phyloP scores from a whole-genome alignment of 2,888 invertebrate species.

The Rhagonycha lutea region DNA sequence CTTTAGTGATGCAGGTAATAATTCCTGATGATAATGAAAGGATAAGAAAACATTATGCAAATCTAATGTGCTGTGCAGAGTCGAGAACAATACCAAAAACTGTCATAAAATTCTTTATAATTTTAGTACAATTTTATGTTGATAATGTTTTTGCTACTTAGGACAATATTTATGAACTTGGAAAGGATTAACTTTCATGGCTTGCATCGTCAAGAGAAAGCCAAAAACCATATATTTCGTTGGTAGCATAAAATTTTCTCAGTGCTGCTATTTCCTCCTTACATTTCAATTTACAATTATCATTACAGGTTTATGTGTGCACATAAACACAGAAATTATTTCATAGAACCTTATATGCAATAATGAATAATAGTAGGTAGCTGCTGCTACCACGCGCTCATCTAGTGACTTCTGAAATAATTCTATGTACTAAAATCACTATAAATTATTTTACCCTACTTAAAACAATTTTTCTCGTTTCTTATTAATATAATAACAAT shows the following conservation, averaged over 20 bases:
- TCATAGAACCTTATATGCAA: not conserved
- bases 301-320: not conserved
- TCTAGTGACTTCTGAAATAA: not conserved
- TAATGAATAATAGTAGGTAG: slow-evolving; percentile 19
- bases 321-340: slow-evolving; percentile 1
- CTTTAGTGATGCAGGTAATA: slow-evolving; percentile 19
- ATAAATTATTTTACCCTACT: not conserved
- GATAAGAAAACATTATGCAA: slow-evolving; percentile 28
- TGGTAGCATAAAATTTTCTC: too few species aligned
- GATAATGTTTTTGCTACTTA: not conserved
- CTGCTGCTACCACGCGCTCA: slow-evolving; percentile 16
- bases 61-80: slow-evolving; percentile 13
- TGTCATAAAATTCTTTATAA: slow-evolving; percentile 22
- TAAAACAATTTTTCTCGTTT: too few species aligned
- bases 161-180: not conserved
- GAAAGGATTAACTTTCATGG: not conserved
- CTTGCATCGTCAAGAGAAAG: not conserved
- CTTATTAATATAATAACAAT: too few species aligned
- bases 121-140: slow-evolving; percentile 24
- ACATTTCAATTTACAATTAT: not conserved
- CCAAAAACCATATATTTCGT: not conserved
- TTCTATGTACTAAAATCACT: not conserved
- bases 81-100: slow-evolving; percentile 21
- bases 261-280: not conserved
- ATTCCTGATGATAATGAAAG: slow-evolving; percentile 31